Base-by-base conservation (phyloP, 1,140 invertebrate genomes). In the Sinonovacula constricta region DNA sequence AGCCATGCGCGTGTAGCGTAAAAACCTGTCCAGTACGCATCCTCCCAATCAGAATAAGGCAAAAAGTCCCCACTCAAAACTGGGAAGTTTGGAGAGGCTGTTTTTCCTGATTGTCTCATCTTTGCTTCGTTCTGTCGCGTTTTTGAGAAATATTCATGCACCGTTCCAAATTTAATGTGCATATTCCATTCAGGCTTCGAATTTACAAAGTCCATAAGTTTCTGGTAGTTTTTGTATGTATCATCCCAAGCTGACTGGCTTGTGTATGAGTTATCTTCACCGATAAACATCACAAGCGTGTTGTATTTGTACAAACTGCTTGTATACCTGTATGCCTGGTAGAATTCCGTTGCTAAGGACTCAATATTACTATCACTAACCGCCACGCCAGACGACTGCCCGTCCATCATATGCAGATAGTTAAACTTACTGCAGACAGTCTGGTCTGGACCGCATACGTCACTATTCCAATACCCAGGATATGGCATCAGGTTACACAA, bases 11-110 rank as follows among this genome's bases (percentile, higher is more conserved):
- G 90, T 0, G 97, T 98, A 0, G 96, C 97, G 86, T 94, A 99
- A 90, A 97, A 98, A 0, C 97, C 97, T 31, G 95, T 97, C 97
- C 97, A 99, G 87, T 98, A 98, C 89, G 98, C 96, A 57, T 95
- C 95, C 86, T 97, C 97, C 56, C 97, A 97, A 83, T 98, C 97
- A 0, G 95, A 96, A 90, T 98, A 99, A 0, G 98, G 97, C 88
- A 97, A 98, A 90, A 99, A 99, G 85, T 98, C 97, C 0, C 97
- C 97, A 85, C 94, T 94, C 1, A 99, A 88, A 0, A 94, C 95
- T 3, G 95, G 95, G 81, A 95, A 96, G n/a, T 93, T 90, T 3
- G 93, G 28, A 2, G 26, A 5, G 22, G 28, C 22, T 30, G 15
- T 22, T 94, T 91, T 79, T 14, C 18, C n/a, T 30, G 18, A 71